Percentiles rank a stretch among this genome's conserved stretches.
Evolutionary conservation across 2,888 invertebrate species (phyloP).

Genomic region (Calameuta idolon): DNA sequence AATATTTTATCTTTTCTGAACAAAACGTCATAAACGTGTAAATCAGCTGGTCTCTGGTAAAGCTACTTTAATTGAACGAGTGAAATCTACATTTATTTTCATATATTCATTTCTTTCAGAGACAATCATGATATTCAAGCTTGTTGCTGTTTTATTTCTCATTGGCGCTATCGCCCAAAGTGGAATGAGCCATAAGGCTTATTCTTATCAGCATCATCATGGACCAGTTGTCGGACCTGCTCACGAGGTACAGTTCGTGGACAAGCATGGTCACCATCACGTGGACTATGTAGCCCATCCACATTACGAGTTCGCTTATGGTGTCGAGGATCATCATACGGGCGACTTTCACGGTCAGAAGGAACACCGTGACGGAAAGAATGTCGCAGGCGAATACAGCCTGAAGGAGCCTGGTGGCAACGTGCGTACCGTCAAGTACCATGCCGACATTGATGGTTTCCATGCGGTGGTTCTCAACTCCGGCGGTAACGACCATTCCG

Average conservation of each 20-base stretch:
- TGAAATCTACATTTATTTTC: neutral
- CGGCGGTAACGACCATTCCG: conserved; percentile 24
- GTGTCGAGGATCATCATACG: conserved; percentile 22
- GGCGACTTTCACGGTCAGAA: conserved; percentile 22
- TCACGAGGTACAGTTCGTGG: conserved; percentile 17
- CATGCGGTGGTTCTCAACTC: conserved; percentile 23
- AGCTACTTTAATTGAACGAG: neutral
- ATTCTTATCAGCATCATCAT: conserved; percentile 19
- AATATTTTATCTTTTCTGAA: neutral
- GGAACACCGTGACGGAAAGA: conserved; percentile 23
- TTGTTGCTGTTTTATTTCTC: conserved; percentile 12
- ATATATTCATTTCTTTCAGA: neutral
- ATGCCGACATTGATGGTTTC: conserved; percentile 19
- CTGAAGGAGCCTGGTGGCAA: conserved; percentile 22
- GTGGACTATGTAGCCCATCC: conserved; percentile 23
- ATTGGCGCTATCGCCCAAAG: conserved; percentile 13
- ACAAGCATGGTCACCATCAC: conserved; percentile 22
- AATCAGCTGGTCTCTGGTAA: neutral
- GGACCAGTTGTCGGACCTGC: conserved; percentile 22
- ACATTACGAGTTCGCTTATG: conserved; percentile 19
- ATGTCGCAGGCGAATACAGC: conserved; percentile 22
- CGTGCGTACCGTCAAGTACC: conserved; percentile 22
- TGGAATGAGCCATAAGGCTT: conserved; percentile 14
- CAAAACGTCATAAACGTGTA: neutral
- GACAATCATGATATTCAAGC: conserved; percentile 20